Conservation (phyloP, 2,797 vertebrate species). For the Lemur catta region DNA sequence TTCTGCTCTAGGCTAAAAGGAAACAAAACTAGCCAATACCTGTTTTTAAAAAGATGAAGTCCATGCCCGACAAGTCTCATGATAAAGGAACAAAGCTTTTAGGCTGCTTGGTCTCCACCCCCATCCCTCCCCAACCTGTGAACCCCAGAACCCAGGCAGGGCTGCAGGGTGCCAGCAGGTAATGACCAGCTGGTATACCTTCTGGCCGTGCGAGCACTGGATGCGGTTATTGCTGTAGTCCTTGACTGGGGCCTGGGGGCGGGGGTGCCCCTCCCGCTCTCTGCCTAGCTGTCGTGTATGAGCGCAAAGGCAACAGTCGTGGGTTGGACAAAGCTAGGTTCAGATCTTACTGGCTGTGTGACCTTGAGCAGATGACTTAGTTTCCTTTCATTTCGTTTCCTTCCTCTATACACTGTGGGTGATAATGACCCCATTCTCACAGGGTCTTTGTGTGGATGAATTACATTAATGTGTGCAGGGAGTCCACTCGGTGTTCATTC, state of each 20-base stretch:
- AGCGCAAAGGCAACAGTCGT: neutral
- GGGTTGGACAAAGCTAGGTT: neutral
- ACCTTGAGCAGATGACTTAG: neutral
- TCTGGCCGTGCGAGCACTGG: neutral
- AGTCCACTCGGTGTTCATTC: neutral
- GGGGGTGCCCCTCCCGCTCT: neutral
- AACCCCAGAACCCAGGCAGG: neutral
- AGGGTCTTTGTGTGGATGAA: neutral
- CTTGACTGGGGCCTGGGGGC: rapidly evolving
- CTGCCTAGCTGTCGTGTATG: neutral
- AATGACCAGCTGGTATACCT: neutral
- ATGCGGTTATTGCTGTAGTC: neutral
- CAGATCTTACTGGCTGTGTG: neutral
- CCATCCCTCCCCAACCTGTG: neutral
- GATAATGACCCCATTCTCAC: neutral
- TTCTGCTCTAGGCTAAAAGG: neutral
- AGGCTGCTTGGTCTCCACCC: neutral
- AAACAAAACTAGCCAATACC: neutral
- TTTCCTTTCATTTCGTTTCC: neutral
- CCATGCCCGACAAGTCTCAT: neutral
- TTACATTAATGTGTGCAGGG: neutral
- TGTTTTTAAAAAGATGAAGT: conserved; percentile 4
- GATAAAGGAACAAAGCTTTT: neutral
- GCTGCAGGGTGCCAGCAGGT: neutral
- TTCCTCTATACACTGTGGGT: neutral